These are phyloP conservation scores for Lutjanus erythropterus DNA, from an alignment of 2,113 vertebrate genomes.

Conservation along the genomic window DNA sequence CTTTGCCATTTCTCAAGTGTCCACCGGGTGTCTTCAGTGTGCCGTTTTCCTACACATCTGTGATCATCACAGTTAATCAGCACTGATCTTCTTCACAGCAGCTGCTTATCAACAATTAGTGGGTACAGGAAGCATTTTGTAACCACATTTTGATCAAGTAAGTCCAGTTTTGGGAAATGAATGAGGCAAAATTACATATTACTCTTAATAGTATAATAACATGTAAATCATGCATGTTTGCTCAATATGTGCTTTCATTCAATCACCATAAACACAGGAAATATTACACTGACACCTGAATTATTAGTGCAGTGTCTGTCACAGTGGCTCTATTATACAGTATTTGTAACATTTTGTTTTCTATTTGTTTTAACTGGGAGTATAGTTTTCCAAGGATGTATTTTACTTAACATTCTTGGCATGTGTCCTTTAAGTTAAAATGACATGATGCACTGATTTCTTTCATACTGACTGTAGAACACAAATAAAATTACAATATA, in stretches of 20 bases:
- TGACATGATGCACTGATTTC: too few relatives aligned
- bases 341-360: neutral
- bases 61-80: neutral
- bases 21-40: neutral
- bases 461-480: too few relatives aligned
- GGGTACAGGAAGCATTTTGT: too few relatives aligned
- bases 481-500: too few relatives aligned
- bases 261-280: neutral
- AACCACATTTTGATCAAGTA: too few relatives aligned
- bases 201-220: neutral
- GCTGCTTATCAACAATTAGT: neutral
- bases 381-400: neutral
- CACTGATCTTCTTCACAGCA: neutral
- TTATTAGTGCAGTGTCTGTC: too few relatives aligned
- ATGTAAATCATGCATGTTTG: neutral
- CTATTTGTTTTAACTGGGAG: neutral
- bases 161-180: too few relatives aligned
- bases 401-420: neutral
- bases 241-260: neutral
- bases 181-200: neutral
- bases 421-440: neutral
- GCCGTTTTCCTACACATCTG: neutral
- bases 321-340: too few relatives aligned
- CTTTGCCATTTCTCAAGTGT: neutral
- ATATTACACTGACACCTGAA: neutral